Base-by-base conservation (phyloP, 2,888 invertebrate genomes). In the Eutolmus rufibarbis region DNA sequence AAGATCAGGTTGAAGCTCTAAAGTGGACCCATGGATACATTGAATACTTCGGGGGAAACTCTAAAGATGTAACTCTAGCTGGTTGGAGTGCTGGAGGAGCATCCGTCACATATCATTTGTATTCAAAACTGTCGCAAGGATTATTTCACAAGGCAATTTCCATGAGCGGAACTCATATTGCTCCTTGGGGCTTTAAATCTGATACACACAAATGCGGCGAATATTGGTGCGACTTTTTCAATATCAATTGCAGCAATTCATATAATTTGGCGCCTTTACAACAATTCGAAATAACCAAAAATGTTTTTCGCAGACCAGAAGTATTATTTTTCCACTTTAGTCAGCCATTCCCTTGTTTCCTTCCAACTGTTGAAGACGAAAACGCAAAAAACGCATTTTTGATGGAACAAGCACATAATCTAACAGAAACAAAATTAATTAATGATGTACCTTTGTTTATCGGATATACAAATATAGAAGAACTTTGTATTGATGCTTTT, bases 141-240 rank as follows among this genome's bases (percentile, higher is more conserved):
- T 66, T 89, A n/a, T 89, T 89, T 43, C 51, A 86, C 16, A 74
- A 78, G 37, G 89, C 88, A 5, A 88, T 89, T 8, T 34, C 85
- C 2, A 82, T 88, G 57, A 89, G 89, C 66, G 89, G 89, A 57
- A 86, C 82, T 0, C 93, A 94, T 0, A 92, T 94, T 0, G 93
- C 93, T 56, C 94, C 90, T 95, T 4, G 92, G 92, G 56, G 96
- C 96, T 90, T 94, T 95, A 7, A 93, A 94, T 76, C 92, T 93
- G 81, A 91, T 93, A 86, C 92, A 93, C 1, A 90, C 89, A 57
- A 93, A 93, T 74, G 94, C 95, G 87, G 90, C 95, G 3, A 92
- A 93, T 82, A 9, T 31, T 74, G 84, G 23, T 88, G 88, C 16
- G 28, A 66, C 0, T 16, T 66, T 23, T 66, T 82, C n/a, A 40